Evolutionary conservation across 2,797 vertebrate species (phyloP), one percentile per base, ranked within the genome.

Genomic region (Emydoidea blandingii): DNA sequence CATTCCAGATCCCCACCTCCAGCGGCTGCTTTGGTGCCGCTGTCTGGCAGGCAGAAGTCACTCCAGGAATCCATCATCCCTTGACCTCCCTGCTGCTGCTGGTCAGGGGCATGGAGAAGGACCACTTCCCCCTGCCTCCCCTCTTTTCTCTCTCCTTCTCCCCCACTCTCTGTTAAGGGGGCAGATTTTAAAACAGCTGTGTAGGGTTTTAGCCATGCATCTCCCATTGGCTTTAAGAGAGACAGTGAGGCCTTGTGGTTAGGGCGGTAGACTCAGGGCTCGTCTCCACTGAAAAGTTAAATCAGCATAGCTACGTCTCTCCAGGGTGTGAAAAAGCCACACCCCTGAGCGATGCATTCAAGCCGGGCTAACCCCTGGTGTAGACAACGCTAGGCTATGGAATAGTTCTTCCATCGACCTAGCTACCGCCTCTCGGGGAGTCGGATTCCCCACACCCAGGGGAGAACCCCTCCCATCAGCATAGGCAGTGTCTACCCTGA

Each of bases 371-470:
- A 23, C 5, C n/a, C 5, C 10, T 12, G n/a, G 37, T 41, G 68
- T 41, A 72, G n/a, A 37, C 34, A 19, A n/a, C 8, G 5, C 65
- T 68, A 11, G 8, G 5, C 21, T 12, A 37, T 15, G 65, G 65
- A 41, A 37, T 12, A 41, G 23, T 41, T 72, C 62, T 37, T 41
- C n/a, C 65, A 68, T 65, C 34, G 4, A 34, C 34, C 34, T 65
- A 9, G 31, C 62, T n/a, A n/a, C 62, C 8, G 4, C 65, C 19
- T 37, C n/a, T 72, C n/a, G 5, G 65, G 65, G 9, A 72, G 68
- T 25, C 2, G 19, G n/a, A 25, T 72, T 72, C n/a, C 11, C n/a
- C 18, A 41, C 18, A 6, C 19, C 5, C 1, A 12, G 5, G 19
- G 37, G 19, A 41, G 37, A 41, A n/a, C 37, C 10, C 19, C 37